These are phyloP conservation scores for Etheostoma nigrum DNA, from an alignment of 2,797 vertebrate species.

Conservation along the genomic window DNA sequence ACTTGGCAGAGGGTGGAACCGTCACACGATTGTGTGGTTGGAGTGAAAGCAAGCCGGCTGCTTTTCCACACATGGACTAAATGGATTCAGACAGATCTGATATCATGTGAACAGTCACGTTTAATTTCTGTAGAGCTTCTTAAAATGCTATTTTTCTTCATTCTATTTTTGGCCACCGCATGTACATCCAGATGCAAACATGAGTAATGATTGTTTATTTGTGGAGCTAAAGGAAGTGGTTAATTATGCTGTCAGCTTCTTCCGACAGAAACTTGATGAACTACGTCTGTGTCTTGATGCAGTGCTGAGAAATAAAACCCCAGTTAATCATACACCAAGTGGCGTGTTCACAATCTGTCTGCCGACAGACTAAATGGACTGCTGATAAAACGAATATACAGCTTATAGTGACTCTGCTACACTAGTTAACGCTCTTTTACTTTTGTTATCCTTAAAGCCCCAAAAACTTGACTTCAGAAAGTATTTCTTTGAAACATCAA, in stretches of 20 bases:
- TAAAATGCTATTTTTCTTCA: conserved; percentile 31
- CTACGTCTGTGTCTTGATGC: conserved; percentile 58
- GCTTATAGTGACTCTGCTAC: not conserved
- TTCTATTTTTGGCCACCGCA: conserved; percentile 22
- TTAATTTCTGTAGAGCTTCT: conserved; percentile 40
- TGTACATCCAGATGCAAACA: conserved; percentile 47
- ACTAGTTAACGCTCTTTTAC: too few species aligned
- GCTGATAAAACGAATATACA: conserved; percentile 6
- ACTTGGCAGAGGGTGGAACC: conserved; percentile 61
- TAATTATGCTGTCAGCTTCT: conserved; percentile 71
- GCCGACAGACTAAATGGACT: conserved; percentile 14
- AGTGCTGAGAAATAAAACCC: conserved; percentile 60
- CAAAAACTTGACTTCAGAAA: not conserved
- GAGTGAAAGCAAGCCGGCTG: conserved; percentile 39
- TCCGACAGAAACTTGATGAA: conserved; percentile 67
- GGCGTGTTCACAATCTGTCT: conserved; percentile 40
- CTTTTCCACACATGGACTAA: conserved; percentile 33
- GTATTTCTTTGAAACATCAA: not conserved
- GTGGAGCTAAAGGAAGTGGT: conserved; percentile 66
- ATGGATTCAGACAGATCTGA: conserved; percentile 23
- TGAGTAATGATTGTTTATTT: conserved; percentile 74
- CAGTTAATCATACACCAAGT: conserved; percentile 63
- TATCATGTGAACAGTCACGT: conserved; percentile 50
- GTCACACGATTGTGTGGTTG: conserved; percentile 44
- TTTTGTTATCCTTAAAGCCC: not conserved